Base-by-base conservation (phyloP, 2,888 invertebrate genomes). In the Cheilosia grossa region DNA sequence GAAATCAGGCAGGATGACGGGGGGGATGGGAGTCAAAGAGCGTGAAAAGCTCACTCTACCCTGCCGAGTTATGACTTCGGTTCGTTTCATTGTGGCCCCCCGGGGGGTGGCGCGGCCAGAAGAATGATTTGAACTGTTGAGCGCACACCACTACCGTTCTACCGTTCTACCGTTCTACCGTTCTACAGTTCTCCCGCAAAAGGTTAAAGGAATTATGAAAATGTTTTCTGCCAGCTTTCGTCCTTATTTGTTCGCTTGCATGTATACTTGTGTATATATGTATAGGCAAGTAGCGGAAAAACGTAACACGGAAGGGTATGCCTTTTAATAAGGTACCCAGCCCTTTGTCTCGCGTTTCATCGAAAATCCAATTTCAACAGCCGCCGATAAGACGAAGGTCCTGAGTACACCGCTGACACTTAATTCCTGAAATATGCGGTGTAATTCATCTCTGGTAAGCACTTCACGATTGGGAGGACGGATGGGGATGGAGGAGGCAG, bases 141-240 rank as follows among this genome's bases (percentile, higher is more conserved):
- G 75, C 85, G 64, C 59, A 40, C 59, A 53, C 40, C 42, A 37
- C 44, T 17, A 17, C 44, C 44, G 49, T 37, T 49, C 15, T 21
- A 51, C 54, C 49, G 42, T 56, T 64, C 61, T 44, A n/a, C n/a
- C n/a, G n/a, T n/a, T n/a, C n/a, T n/a, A 51, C 54, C 49, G 42
- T 56, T 64, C 61, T 44, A 42, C 63, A 30, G 9, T 30, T 30
- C 51, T 42, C 59, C 40, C 19, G 13, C 33, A 61, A 69, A 80
- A 80, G 59, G 70, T 77, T 85, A 77, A 85, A 77, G 67, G 75
- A 81, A 85, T 85, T 85, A 85, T 85, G 67, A 85, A 85, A 85
- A 85, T 85, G 61, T 75, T 81, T 85, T 70, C 63, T 54, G 59
- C 56, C 27, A 51, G 49, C 73, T 69, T 82, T 73, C 40, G 83